Evolutionary conservation across 1,140 invertebrate species (phyloP).

Genomic region (Pteromalus puparum): DNA sequence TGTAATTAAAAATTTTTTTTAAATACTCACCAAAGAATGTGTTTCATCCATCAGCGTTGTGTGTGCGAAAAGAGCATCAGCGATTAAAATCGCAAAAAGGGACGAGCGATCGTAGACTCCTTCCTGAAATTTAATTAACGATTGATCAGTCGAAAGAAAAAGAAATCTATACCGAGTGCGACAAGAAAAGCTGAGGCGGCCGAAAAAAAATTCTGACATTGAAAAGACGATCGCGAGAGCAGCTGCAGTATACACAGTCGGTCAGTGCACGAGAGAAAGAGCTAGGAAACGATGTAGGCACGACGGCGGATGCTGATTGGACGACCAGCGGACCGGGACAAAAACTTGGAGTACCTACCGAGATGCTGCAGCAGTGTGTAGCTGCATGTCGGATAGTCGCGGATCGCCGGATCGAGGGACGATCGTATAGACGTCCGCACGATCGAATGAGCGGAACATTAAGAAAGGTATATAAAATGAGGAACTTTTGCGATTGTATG

Average conservation of each 20-base stretch:
- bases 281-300: slow-evolving; percentile 29
- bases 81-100: not conserved
- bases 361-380: not conserved
- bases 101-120: not conserved
- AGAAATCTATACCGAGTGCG: slow-evolving; percentile 41
- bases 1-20: too few relatives aligned
- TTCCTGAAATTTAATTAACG: slow-evolving; percentile 38
- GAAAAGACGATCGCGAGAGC: slow-evolving; percentile 19
- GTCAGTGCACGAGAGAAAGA: slow-evolving; percentile 6
- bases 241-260: slow-evolving; percentile 45
- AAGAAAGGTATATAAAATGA: not conserved
- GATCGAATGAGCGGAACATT: slow-evolving; percentile 2
- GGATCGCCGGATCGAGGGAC: not conserved
- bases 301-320: slow-evolving; percentile 17
- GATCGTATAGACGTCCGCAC: not conserved
- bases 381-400: not conserved
- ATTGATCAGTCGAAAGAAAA: slow-evolving; percentile 47
- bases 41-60: too few relatives aligned
- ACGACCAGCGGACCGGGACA: slow-evolving; percentile 21
- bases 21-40: too few relatives aligned
- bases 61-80: not conserved
- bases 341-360: not conserved
- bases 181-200: not conserved
- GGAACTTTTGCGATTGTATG: not conserved
- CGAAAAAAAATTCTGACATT: slow-evolving; percentile 18